phyloP scores from a whole-genome alignment of 2,113 vertebrate genomes.

The Crotalus tigris region DNA sequence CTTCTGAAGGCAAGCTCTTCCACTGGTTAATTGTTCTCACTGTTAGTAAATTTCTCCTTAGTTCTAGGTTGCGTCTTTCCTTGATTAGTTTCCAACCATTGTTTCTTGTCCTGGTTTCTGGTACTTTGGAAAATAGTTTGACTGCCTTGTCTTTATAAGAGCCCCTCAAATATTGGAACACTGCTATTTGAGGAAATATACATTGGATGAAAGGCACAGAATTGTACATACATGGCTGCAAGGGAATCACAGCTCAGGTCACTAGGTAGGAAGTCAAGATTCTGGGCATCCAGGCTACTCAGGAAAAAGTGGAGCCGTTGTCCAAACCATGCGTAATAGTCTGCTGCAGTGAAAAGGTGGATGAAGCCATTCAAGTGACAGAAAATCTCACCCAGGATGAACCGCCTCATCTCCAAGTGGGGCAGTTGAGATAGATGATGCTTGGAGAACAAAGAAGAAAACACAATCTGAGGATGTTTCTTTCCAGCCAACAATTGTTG shows the following conservation, averaged over 20 bases:
- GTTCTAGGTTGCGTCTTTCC: too few relatives aligned
- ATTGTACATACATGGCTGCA: constrained; percentile 44
- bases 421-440: constrained; percentile 9
- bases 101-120: too few relatives aligned
- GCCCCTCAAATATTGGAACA: neutral
- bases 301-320: constrained; percentile 38
- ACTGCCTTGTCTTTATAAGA: neutral
- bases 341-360: constrained; percentile 11
- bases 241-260: constrained; percentile 44
- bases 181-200: too few relatives aligned
- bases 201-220: neutral
- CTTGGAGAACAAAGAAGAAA: constrained; percentile 2
- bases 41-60: too few relatives aligned
- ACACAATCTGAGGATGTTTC: neutral
- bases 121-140: too few relatives aligned
- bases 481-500: neutral
- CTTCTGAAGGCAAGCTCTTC: too few relatives aligned
- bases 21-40: too few relatives aligned
- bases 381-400: constrained; percentile 47
- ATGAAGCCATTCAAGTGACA: constrained; percentile 30
- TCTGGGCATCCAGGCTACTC: constrained; percentile 25
- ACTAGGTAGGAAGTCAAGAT: constrained; percentile 30
- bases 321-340: constrained; percentile 32
- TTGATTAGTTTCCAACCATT: too few relatives aligned
- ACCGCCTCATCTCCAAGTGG: neutral